phyloP scores from a whole-genome alignment of 2,888 invertebrate species.

The Protonemura montana region DNA sequence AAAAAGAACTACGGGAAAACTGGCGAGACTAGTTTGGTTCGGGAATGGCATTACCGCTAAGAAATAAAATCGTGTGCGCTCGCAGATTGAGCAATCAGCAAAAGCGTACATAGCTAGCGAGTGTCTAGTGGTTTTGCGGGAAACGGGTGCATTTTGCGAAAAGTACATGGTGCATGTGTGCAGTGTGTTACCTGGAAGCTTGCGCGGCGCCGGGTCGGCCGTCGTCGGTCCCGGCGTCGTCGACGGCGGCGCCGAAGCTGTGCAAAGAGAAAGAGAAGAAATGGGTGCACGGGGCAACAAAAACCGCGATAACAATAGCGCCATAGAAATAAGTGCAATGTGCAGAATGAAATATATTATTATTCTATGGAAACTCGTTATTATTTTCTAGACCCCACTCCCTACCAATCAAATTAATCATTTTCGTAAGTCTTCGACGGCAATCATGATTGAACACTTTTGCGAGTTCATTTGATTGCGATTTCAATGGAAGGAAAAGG shows the following conservation, averaged over 20 bases:
- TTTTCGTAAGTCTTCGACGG: constrained; percentile 26
- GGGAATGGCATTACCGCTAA: background rate
- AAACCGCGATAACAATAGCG: background rate
- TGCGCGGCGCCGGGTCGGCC: constrained; percentile 63
- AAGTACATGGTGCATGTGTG: background rate
- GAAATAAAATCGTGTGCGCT: background rate
- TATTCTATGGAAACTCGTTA: constrained; percentile 13
- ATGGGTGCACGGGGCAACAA: constrained; percentile 35
- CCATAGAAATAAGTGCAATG: constrained; percentile 13
- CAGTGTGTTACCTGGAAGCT: constrained; percentile 53
- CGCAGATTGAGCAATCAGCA: background rate
- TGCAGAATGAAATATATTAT: constrained; percentile 4
- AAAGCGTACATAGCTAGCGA: background rate
- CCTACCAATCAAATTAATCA: constrained; percentile 18
- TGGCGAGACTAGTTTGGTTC: background rate
- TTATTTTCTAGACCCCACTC: background rate
- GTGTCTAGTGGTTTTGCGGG: constrained; percentile 21
- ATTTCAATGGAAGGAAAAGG: background rate
- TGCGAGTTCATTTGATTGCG: constrained; percentile 21
- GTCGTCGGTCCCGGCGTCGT: constrained; percentile 80
- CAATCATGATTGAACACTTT: constrained; percentile 7
- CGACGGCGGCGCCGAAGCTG: constrained; percentile 82
- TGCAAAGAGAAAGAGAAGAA: constrained; percentile 45
- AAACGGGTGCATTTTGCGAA: constrained; percentile 24
- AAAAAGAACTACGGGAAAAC: background rate